phyloP scores from a whole-genome alignment of 1,140 invertebrate species.

The Solen grandis region DNA sequence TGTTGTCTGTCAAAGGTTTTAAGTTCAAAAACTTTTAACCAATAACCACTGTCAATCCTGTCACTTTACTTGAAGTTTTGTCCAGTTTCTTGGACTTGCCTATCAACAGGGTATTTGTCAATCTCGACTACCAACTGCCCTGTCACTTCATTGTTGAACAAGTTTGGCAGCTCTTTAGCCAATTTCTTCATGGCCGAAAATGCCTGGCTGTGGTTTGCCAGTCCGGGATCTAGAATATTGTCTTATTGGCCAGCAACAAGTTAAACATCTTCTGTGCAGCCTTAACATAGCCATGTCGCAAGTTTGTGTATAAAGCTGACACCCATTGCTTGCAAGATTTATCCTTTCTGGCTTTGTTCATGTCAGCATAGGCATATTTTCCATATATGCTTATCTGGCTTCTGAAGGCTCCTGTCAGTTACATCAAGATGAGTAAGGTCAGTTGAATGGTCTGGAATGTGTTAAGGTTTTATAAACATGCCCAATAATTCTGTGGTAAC shows the following conservation, averaged over 20 bases:
- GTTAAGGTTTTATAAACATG: constrained; percentile 3
- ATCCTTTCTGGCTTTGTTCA: background rate
- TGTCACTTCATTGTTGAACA: background rate
- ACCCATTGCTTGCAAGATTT: background rate
- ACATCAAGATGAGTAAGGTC: background rate
- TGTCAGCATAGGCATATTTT: constrained; percentile 6
- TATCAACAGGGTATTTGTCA: background rate
- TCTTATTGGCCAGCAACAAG: background rate
- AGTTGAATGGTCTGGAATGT: background rate
- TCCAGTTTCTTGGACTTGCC: background rate
- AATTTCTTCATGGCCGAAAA: background rate
- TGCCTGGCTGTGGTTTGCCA: background rate
- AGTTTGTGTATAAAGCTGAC: background rate
- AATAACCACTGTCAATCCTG: background rate
- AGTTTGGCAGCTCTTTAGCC: background rate
- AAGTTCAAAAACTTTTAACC: background rate
- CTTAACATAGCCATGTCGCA: background rate
- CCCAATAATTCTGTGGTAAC: background rate
- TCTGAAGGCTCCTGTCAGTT: background rate
- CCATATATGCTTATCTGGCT: background rate
- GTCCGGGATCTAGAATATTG: background rate
- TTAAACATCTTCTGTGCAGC: background rate
- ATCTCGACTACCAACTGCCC: background rate
- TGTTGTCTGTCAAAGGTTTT: background rate
- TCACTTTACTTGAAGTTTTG: background rate